A percentile compares a stretch with the other conserved stretches of the same genome.
Conservation (phyloP, 2,888 invertebrate species). For the Mayetiola destructor region DNA sequence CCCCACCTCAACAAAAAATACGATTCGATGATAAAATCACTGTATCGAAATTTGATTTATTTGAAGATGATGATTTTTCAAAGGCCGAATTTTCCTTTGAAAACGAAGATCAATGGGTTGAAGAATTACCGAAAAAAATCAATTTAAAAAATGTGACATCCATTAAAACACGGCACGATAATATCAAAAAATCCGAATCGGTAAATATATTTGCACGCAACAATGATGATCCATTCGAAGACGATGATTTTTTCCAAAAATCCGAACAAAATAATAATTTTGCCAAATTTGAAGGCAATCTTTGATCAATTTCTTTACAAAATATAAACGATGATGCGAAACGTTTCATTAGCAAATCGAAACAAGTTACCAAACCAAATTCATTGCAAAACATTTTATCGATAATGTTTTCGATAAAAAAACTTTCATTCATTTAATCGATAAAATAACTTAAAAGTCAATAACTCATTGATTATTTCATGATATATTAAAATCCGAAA, state of each 20-base stretch:
- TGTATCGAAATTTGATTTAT: constrained; percentile 31
- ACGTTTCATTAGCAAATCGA: neutral
- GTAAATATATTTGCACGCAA: constrained; percentile 79
- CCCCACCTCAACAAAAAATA: constrained; percentile 28
- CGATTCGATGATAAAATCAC: constrained; percentile 62
- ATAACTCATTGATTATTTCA: too few relatives aligned
- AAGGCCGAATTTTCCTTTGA: constrained; percentile 35
- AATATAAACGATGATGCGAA: neutral
- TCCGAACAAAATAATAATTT: constrained; percentile 27
- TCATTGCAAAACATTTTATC: constrained; percentile 1
- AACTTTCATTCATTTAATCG: too few relatives aligned
- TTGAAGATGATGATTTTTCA: constrained; percentile 48
- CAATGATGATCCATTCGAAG: constrained; percentile 79
- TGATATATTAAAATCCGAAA: constrained; percentile 26
- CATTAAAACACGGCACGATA: constrained; percentile 39
- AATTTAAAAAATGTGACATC: constrained; percentile 22
- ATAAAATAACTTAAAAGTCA: too few relatives aligned
- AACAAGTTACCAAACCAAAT: neutral
- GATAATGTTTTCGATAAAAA: constrained; percentile 27
- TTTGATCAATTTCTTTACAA: constrained; percentile 9
- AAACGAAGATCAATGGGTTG: constrained; percentile 31
- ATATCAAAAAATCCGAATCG: constrained; percentile 76
- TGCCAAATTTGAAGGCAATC: constrained; percentile 34
- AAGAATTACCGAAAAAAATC: constrained; percentile 24
- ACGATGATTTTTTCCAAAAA: constrained; percentile 67